A percentile compares a stretch with the other conserved stretches of the same genome.
These are phyloP conservation scores for Corythornis cristatus DNA, from an alignment of 2,113 vertebrate species.

Conservation along the genomic window DNA sequence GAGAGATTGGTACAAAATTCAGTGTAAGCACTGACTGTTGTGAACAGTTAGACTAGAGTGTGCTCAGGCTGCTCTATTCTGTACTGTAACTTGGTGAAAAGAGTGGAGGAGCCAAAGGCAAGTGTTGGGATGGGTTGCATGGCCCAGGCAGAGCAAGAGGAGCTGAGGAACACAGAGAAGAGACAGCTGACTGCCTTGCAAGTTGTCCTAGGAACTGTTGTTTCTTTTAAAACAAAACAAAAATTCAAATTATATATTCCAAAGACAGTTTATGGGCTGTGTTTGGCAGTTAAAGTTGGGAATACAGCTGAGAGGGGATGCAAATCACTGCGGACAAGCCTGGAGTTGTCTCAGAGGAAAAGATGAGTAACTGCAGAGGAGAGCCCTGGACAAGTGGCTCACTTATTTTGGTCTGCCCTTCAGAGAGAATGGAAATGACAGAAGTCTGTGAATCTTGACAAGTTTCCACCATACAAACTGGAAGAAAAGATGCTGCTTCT, in stretches of 20 bases:
- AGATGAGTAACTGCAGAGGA: neutral
- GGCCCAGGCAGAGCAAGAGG: neutral
- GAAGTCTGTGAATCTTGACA: neutral
- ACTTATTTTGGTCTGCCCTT: neutral
- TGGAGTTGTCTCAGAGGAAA: slow-evolving; percentile 9
- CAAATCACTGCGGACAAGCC: neutral
- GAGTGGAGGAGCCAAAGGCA: neutral
- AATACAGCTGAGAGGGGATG: neutral
- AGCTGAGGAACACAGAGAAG: neutral
- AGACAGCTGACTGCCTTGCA: neutral
- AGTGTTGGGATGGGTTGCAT: neutral
- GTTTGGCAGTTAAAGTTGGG: slow-evolving; percentile 17
- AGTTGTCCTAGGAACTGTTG: slow-evolving; percentile 11
- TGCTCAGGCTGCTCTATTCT: neutral
- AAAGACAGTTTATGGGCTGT: neutral
- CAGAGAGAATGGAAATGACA: neutral
- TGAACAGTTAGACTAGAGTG: neutral
- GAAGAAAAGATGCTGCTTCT: neutral
- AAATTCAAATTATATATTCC: neutral
- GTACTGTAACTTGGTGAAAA: neutral
- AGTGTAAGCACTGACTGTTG: neutral
- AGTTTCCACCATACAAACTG: neutral
- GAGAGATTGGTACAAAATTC: neutral
- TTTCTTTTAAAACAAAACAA: neutral
- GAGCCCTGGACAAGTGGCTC: neutral